Percentiles rank a stretch among this genome's conserved stretches.
phyloP scores from a whole-genome alignment of 2,888 invertebrate genomes.

The Masnerella sp. region DNA sequence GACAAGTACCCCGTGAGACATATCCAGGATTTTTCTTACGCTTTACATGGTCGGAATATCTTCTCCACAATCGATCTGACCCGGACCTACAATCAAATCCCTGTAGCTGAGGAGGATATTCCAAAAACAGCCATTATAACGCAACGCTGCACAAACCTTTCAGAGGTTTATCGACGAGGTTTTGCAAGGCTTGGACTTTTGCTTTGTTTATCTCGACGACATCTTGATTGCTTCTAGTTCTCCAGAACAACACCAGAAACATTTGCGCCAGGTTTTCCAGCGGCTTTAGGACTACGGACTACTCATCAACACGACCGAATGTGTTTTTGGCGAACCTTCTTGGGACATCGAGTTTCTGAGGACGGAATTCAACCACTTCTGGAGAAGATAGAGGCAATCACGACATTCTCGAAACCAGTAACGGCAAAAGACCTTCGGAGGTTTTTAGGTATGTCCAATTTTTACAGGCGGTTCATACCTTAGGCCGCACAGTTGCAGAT shows the following conservation, averaged over 20 bases:
- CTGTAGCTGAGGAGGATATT: not conserved
- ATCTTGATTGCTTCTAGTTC: not conserved
- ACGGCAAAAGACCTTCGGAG: not conserved
- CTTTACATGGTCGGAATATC: not conserved
- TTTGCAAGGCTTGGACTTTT: not conserved
- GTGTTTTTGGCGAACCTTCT: not conserved
- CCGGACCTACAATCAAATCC: not conserved
- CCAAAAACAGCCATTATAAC: not conserved
- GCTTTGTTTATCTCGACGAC: not conserved
- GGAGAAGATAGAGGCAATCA: not conserved
- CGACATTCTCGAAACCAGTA: not conserved
- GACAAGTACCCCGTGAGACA: not conserved
- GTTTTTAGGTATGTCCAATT: not conserved
- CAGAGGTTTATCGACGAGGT: not conserved
- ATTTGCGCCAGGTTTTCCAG: not conserved
- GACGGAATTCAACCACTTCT: too few species aligned
- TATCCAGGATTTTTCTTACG: not conserved
- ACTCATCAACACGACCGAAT: not conserved
- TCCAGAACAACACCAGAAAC: not conserved
- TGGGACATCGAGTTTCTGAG: not conserved
- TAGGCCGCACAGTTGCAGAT: not conserved
- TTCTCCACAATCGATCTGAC: not conserved
- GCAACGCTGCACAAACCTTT: not conserved
- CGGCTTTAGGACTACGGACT: not conserved
- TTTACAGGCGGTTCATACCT: not conserved